Conservation (phyloP, 2,888 invertebrate genomes). For the Invenusta paracnida region DNA sequence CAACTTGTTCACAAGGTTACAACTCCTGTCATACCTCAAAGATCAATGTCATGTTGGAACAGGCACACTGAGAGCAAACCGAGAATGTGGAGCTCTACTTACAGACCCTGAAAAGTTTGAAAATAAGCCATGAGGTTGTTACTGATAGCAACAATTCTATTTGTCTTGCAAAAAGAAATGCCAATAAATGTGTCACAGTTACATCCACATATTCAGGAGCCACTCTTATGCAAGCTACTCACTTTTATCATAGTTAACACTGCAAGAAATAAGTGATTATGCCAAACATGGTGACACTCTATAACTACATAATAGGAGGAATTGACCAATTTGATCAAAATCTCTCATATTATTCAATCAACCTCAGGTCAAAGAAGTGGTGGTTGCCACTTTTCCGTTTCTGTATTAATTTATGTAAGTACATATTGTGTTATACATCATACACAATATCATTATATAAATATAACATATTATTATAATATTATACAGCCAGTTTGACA, state of each 20-base stretch:
- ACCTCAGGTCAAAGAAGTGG: not conserved
- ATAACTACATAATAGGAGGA: not conserved
- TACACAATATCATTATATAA: not conserved
- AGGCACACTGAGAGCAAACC: no score
- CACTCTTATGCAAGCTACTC: not conserved
- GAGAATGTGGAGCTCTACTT: no score
- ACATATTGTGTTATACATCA: not conserved
- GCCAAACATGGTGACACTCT: not conserved
- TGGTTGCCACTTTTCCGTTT: not conserved
- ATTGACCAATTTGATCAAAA: constrained; percentile 18
- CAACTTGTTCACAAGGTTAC: no score
- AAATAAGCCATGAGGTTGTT: no score
- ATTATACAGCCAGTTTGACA: not conserved
- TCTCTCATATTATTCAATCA: not conserved
- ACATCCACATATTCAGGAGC: not conserved
- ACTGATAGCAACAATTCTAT: not conserved
- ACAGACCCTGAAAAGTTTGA: no score
- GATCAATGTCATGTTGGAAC: no score
- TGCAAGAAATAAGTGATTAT: not conserved
- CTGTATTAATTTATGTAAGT: constrained; percentile 24
- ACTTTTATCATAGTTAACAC: not conserved
- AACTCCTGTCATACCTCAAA: no score
- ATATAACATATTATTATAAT: no score
- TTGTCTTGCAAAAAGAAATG: not conserved
- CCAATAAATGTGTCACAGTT: not conserved